Base-by-base conservation (phyloP, 2,888 invertebrate species). In the Catocala nupta region DNA sequence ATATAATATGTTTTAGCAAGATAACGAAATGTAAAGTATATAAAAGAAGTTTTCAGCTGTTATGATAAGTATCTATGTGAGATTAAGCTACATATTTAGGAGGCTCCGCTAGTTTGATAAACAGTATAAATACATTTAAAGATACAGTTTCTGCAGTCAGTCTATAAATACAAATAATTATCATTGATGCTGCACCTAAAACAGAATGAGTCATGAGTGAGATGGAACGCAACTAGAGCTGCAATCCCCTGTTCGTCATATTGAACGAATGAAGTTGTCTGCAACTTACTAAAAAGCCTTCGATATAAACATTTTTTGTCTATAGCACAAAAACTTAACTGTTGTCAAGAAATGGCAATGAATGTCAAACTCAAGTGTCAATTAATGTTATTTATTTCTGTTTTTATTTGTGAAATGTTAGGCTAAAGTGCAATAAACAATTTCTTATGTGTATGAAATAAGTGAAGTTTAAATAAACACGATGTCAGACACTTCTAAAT, bases 401-500 rank as follows among this genome's bases (percentile, higher is more conserved):
- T 39, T 39, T 39, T 39, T 39, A 39, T 39, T 39, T 39, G 9
- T 8, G 36, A 7, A 39, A 39, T 39, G 9, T 8, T 8, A 39
- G 36, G 9, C 12, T 54, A 33, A 13, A 39, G 11, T 11, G 8
- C 11, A n/a, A 44, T 12, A 50, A 25, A 36, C 33, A 53, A 25
- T 25, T 25, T 25, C 43, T 43, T 9, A 44, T 44, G 43, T 54
- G 7, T 54, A 16, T 55, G 11, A 47, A 16, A 7, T 10, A 9
- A 53, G 11, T 13, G n/a, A 12, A 33, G 42, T n/a, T 33, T 12
- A 16, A 13, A 9, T n/a, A 43, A 11, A 10, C 57, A 65, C 16
- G 8, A 93, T 93, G 93, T 86, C 91, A 0, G 94, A 94, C 66
- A 88, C 92, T 3, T 91, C 92, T 0, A 94, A 94, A 78, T 92